A percentile compares a stretch with the other conserved stretches of the same genome.
phyloP scores from a whole-genome alignment of 2,113 vertebrate species.

The Oreocharis arfaki region DNA sequence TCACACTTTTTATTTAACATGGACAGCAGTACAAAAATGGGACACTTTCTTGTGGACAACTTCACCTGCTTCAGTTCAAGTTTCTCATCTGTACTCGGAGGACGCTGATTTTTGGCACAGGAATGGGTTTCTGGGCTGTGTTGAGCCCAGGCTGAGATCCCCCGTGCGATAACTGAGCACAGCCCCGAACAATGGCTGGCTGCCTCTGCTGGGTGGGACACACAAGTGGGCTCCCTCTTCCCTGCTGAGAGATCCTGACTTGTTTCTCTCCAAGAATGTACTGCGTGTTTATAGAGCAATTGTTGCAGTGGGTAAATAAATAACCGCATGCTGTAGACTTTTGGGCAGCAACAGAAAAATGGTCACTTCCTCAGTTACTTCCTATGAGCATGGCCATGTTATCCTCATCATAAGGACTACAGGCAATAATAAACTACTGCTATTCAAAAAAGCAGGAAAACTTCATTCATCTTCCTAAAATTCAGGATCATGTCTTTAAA shows the following conservation, averaged over 20 bases:
- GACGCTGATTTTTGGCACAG: neutral
- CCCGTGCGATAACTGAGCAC: neutral
- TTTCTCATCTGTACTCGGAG: neutral
- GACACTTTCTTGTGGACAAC: neutral
- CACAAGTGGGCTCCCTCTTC: neutral
- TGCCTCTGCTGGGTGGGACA: neutral
- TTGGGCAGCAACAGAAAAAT: neutral
- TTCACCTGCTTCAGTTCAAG: neutral
- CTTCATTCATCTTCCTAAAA: neutral
- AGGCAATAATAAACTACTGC: neutral
- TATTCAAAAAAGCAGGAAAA: neutral
- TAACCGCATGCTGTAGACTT: neutral
- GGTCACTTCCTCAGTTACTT: slow-evolving; percentile 28
- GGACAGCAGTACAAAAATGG: neutral
- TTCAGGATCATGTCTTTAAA: neutral
- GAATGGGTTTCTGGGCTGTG: neutral
- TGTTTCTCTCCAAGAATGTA: neutral
- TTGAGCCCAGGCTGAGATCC: neutral
- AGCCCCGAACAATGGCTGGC: slow-evolving; percentile 27
- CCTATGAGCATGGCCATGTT: neutral
- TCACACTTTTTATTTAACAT: neutral
- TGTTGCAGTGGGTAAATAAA: slow-evolving; percentile 48
- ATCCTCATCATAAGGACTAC: neutral
- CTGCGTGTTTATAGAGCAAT: neutral
- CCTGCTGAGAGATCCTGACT: neutral